Base-by-base conservation (phyloP, 2,113 vertebrate genomes). In the Polypterus senegalus region DNA sequence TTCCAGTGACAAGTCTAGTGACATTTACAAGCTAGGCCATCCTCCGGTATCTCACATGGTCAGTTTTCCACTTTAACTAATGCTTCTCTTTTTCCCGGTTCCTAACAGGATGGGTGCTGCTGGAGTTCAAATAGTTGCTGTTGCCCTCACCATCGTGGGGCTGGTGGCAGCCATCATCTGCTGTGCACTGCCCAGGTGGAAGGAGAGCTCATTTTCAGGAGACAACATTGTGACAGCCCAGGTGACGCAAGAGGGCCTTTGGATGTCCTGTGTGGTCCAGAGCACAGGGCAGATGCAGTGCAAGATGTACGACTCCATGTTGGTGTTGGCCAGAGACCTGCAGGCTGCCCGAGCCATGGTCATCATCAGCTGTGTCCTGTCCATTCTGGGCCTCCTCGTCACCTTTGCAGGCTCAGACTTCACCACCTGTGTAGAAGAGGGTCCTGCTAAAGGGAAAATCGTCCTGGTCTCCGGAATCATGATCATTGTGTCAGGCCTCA, bases 231-330 rank as follows among this genome's bases (percentile, higher is more conserved):
- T 88, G 54, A 84, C 76, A 3, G 81, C 86, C 5, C 80, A 84
- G 84, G 86, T 86, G 78, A 5, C 49, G 9, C 9, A 9, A 55
- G 79, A 86, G 3, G 86, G 86, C 48, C 72, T 89, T 45, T 89
- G 86, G 86, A 87, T 65, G 67, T 53, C 43, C 61, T 89, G 86
- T n/a, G 83, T 85, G 70, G 64, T 70, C n/a, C 86, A 89, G 82
- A 89, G 86, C 51, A 88, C 86, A 0, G 86, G 86, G 2, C 86
- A 89, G 79, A 82, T 86, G 74, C 86, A 89, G 77, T 89, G 86
- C 66, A 88, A 88, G 74, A 62, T 44, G 52, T 87, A 79, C 6
- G 86, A 89, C 1, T 86, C 83, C 3, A 44, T 89, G 70, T 76
- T 89, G 54, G 68, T 70, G 27, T 57, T 87, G 72, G 0, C 68